Percentiles rank a stretch among this genome's conserved stretches.
Evolutionary conservation across 1,140 invertebrate genomes (phyloP).

Genomic region (Hylaeus anthracinus): DNA sequence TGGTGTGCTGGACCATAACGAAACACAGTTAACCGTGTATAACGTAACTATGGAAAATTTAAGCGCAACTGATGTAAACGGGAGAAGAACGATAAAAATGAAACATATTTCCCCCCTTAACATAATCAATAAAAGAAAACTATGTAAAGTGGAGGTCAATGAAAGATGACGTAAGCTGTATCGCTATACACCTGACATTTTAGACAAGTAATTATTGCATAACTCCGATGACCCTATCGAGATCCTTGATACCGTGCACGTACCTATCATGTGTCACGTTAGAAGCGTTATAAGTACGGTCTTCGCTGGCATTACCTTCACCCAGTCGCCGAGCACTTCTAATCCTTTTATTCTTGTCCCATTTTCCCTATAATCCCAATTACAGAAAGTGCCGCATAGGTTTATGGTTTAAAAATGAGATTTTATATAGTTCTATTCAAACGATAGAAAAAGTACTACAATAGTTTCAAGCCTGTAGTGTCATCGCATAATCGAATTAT

Average conservation of each 20-base stretch:
- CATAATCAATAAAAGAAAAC: not conserved
- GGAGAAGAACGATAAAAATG: no score
- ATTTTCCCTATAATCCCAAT: slow-evolving; percentile 37
- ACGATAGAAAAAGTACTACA: no score
- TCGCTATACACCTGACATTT: not conserved
- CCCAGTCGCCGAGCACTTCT: slow-evolving; percentile 11
- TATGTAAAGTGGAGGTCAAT: not conserved
- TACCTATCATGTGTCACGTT: slow-evolving; percentile 50
- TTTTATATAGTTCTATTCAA: no score
- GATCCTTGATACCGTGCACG: slow-evolving; percentile 18
- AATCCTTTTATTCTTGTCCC: slow-evolving; percentile 43
- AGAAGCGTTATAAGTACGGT: slow-evolving; percentile 57
- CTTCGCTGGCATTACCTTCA: slow-evolving; percentile 41
- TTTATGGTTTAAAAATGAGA: slow-evolving; percentile 2
- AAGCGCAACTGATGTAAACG: no score
- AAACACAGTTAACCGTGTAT: no score
- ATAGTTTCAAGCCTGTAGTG: no score
- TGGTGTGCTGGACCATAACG: no score
- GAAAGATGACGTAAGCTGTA: not conserved
- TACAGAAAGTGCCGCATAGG: not conserved
- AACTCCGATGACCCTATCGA: slow-evolving; percentile 27
- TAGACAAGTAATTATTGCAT: slow-evolving; percentile 32
- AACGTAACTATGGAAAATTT: no score
- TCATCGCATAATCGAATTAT: no score
- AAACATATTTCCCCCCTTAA: no score